These are phyloP conservation scores for Sinodicranocentrus sp. DNA, from an alignment of 2,888 invertebrate genomes.

Conservation along the genomic window DNA sequence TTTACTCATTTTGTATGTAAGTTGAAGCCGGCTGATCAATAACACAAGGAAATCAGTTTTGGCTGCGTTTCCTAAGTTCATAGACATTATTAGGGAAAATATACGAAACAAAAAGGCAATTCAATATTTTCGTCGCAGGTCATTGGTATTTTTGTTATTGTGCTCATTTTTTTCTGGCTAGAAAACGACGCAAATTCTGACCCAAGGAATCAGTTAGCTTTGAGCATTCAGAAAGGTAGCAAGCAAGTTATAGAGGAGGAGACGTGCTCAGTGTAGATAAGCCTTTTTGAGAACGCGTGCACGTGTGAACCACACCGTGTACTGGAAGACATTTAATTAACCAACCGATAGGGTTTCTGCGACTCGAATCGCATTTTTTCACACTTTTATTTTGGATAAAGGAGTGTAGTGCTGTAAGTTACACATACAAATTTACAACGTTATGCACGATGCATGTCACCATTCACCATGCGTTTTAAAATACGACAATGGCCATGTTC, in stretches of 20 bases:
- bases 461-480: no score
- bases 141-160: conserved; percentile 9
- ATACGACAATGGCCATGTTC: no score
- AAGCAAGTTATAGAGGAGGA: neutral
- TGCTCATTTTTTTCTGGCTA: neutral
- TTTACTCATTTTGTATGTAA: neutral
- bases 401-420: conserved; percentile 59
- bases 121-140: conserved; percentile 4
- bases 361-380: conserved; percentile 33
- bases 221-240: neutral
- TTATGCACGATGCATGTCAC: no score
- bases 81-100: conserved; percentile 21
- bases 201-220: no score
- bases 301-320: conserved; percentile 52
- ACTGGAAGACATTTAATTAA: neutral
- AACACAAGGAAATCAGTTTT: conserved; percentile 1
- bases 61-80: conserved; percentile 14
- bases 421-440: no score
- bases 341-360: no score
- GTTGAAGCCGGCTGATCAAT: neutral
- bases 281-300: conserved; percentile 55
- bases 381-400: conserved; percentile 7
- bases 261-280: conserved; percentile 20
- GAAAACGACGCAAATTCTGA: neutral
- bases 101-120: neutral